Base-by-base conservation (phyloP, 1,140 invertebrate genomes). In the Eciton burchellii region DNA sequence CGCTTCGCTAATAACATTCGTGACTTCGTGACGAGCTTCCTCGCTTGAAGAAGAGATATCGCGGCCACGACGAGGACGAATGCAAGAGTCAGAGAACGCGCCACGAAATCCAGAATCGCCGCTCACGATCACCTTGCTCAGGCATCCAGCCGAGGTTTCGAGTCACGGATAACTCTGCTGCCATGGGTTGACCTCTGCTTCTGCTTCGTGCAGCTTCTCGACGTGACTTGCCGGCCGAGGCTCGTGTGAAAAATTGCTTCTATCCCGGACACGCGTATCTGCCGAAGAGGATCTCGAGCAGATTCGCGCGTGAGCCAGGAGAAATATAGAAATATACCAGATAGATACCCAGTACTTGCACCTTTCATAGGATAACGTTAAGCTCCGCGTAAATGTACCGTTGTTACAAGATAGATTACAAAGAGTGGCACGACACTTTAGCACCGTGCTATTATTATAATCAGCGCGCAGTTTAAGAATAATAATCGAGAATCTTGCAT, bases 1-100 rank as follows among this genome's bases (percentile, higher is more conserved):
- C 85, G 89, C 83, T 90, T 90, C 87, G 77, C 88, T 91, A 91
- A 92, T 92, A 90, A 88, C 85, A 86, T 89, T 91, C 91, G 91
- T 91, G 91, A 91, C 89, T 91, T 88, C 86, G 88, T 89, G 89
- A 89, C 81, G 87, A 63, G 76, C 86, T 88, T 85, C 66, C 65
- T 41, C 29, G 52, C n/a, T 57, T 47, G n/a, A 45, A 21, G 59
- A 49, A 60, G 47, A 66, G 54, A 62, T 57, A 65, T 26, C 54
- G 29, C 29, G 52, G 12, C 16, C 62, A 81, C 45, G 57, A 60
- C 11, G 63, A 68, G 16, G 76, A 84, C 45, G 24, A 29, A 47
- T 19, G 29, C 52, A 35, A 47, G 29, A 57, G 57, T 19, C 47
- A 85, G 81, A 84, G 68, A 83, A 57, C 76, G 47, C 43, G 60